Base-by-base conservation (phyloP, 2,888 invertebrate species). In the Gymnocheta viridis region DNA sequence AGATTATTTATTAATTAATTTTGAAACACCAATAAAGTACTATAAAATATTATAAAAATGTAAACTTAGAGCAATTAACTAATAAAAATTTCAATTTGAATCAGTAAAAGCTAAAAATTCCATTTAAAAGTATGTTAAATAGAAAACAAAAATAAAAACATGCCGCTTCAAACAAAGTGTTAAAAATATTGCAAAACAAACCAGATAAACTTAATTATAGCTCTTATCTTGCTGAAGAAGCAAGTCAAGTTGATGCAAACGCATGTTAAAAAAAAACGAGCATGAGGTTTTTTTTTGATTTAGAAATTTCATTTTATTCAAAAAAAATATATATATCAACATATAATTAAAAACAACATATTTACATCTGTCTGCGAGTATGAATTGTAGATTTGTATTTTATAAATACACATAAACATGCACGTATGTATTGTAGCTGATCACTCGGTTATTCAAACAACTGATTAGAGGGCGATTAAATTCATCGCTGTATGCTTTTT, bases 111-210 rank as follows among this genome's bases (percentile, higher is more conserved):
- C 7, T 14, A 24, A 70, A 41, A 41, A 70, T 38, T 19, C 24
- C 6, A 27, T 35, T 9, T n/a, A 10, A 24, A 44, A 27, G 62
- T 41, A 17, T 41, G 24, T 35, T 38, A 49, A 56, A n/a, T 24
- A 17, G 9, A 47, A 47, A n/a, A 10, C 1, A 14, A 6, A 22
- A 17, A 24, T 29, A 12, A n/a, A 54, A 22, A 38, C 1, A 38
- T 49, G 12, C 35, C 35, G 49, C 19, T 41, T 17, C 6, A 10
- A 22, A 32, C 19, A 35, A 60, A 32, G 32, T 72, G 74, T n/a
- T 74, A 62, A 51, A 51, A 41, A 12, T 64, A 62, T 74, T 74
- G 51, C 51, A 27, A 62, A 51, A 47, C 44, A 22, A 35, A 58
- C 9, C n/a, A 58, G 24, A 58, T 19, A 58, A 44, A 29, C 44